Base-by-base conservation (phyloP, 2,888 invertebrate genomes). In the Drosophila suboccidentalis region DNA sequence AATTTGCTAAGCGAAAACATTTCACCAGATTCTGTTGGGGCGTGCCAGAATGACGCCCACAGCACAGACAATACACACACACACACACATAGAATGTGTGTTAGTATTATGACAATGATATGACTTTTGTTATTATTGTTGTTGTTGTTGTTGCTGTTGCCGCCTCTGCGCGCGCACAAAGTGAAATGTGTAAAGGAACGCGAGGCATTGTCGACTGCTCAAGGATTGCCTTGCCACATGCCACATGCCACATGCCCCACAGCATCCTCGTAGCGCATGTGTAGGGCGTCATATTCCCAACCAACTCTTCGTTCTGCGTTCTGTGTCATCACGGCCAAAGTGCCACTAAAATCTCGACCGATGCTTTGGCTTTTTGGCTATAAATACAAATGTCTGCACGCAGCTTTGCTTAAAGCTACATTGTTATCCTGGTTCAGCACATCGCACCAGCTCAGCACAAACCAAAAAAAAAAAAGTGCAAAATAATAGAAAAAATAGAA, bases 381-480 rank as follows among this genome's bases (percentile, higher is more conserved):
- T 91, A 91, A 91, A 91, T 92, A 92, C 92, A 87, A 90, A 90
- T 79, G 91, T 80, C 80, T 80, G 82, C 82, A 82, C 87, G 89
- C 85, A 84, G 91, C 79, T 78, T 82, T 76, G 85, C 86, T 91
- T 90, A 91, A 91, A 91, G 77, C 90, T 71, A 83, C 87, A 91
- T 80, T 87, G 85, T 90, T 90, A 91, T 91, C 89, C 90, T 87
- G 89, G 91, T 80, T 77, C 88, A 80, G 80, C 83, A 80, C 83
- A 83, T 80, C 91, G 89, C 65, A 68, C 67, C 49, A 47, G 58
- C 50, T 60, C 65, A 54, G 44, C 46, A 43, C 46, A 46, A 50
- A 46, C 57, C 41, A 49, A 5, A 34, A 44, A 10, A 17, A 46
- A 64, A 71, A 19, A 41, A 58, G 22, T 49, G 34, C 17, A 32